Evolutionary conservation across 2,113 vertebrate genomes (phyloP).

Genomic region (Chroicocephalus ridibundus): DNA sequence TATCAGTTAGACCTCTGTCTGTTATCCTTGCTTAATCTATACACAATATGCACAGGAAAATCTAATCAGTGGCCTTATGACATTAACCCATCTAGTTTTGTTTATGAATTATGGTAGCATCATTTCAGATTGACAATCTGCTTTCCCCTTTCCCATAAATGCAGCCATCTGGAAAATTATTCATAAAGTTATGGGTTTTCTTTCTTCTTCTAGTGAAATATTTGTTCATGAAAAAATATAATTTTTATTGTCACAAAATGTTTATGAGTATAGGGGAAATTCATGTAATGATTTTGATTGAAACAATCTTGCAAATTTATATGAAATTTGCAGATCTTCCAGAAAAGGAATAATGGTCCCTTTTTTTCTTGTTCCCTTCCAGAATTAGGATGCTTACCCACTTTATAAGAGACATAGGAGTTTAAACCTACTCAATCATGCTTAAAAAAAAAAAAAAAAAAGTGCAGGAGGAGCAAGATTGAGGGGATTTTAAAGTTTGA

Average conservation of each 20-base stretch:
- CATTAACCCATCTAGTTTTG: neutral
- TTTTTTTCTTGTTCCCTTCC: neutral
- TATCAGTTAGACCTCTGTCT: neutral
- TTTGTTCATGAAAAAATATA: neutral
- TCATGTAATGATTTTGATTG: neutral
- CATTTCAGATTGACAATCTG: neutral
- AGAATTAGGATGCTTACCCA: neutral
- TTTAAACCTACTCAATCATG: neutral
- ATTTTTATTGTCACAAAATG: neutral
- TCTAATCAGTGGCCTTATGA: neutral
- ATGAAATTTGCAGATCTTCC: neutral
- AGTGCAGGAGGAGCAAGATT: fast-evolving
- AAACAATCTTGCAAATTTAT: neutral
- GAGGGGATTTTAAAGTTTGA: neutral
- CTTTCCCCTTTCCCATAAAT: neutral
- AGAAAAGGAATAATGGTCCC: neutral
- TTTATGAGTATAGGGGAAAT: neutral
- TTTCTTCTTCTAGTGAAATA: neutral
- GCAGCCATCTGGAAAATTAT: neutral
- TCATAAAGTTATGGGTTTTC: neutral
- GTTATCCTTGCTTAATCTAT: neutral
- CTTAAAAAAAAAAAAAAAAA: neutral
- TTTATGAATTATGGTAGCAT: neutral
- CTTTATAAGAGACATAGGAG: neutral
- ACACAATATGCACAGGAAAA: neutral